Conservation (phyloP, 2,113 vertebrate genomes). For the Pteruthius melanotis region DNA sequence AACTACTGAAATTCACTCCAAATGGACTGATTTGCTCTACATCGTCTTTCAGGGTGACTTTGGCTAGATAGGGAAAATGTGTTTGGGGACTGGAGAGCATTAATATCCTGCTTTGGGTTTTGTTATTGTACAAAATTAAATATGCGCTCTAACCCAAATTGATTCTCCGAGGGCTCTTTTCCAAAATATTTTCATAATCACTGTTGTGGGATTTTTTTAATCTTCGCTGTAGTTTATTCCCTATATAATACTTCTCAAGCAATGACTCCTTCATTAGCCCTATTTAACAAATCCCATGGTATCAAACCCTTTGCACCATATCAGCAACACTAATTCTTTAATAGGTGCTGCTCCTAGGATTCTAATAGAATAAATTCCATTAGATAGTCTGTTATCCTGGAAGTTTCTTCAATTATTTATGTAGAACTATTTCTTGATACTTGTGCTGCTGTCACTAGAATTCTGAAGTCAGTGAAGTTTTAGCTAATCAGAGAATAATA, state of each 20-base stretch:
- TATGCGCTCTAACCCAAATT: background rate
- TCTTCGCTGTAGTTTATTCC: background rate
- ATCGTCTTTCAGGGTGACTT: constrained; percentile 37
- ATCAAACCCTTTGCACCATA: background rate
- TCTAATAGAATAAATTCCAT: background rate
- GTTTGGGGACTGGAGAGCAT: background rate
- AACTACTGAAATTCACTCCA: background rate
- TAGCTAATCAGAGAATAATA: background rate
- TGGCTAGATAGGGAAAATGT: background rate
- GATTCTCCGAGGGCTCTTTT: constrained; percentile 16
- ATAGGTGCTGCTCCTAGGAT: background rate
- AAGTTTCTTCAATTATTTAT: background rate
- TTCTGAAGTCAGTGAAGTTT: background rate
- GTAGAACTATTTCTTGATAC: background rate
- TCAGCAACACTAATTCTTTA: background rate
- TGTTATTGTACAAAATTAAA: constrained; percentile 43
- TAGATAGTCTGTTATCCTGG: background rate
- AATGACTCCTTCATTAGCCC: constrained; percentile 32
- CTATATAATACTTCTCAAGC: background rate
- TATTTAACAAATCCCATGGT: constrained; percentile 33
- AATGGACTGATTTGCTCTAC: background rate
- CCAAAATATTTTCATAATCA: constrained; percentile 55
- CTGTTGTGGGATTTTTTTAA: constrained; percentile 24
- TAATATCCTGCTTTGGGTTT: constrained; percentile 22
- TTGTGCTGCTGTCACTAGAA: background rate